Evolutionary conservation across 2,888 invertebrate species (phyloP), one percentile per base, ranked within the genome.

Genomic region (Drosophila kuntzei): DNA sequence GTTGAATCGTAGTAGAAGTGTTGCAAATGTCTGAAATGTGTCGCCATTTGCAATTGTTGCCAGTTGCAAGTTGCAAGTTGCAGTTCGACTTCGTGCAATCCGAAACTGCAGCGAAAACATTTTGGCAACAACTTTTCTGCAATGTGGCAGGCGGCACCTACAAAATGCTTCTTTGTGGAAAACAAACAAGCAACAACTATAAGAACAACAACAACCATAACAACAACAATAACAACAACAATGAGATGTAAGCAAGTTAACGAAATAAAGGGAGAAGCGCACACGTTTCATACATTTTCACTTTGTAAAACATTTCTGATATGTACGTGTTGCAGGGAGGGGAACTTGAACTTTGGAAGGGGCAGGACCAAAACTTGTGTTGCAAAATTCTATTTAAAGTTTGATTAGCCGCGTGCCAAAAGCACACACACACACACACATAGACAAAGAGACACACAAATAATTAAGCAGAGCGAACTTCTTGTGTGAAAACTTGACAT

Each of bases 281-380:
- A 77, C 83, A 84, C 83, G 83, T 84, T 80, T 80, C 83, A 77
- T 80, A 86, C 88, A 78, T 84, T 84, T 84, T 87, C 83, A 84
- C 83, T 84, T 84, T 88, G 83, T 88, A 84, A 87, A 88, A 84
- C 88, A 88, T 84, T 86, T 87, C 75, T 77, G 85, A 84, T 87
- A 74, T 71, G 86, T 86, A 88, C 83, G 88, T 79, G 80, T 34
- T 22, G 43, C 44, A 18, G 11, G 6, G 5, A 5, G 18, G 18
- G 7, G 9, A 0, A 8, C n/a, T n/a, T n/a, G n/a, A n/a, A n/a
- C n/a, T n/a, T n/a, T 9, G 8, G 8, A 8, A 6, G 34, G 34
- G 1, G 14, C 2, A n/a, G 41, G 14, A 16, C 2, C 46, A 18
- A 59, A 72, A 61, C 36, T 65, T 62, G 50, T 75, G 58, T 29